A percentile compares a stretch with the other conserved stretches of the same genome.
phyloP scores from a whole-genome alignment of 1,140 invertebrate genomes.

The Zaprionus lachaisei region DNA sequence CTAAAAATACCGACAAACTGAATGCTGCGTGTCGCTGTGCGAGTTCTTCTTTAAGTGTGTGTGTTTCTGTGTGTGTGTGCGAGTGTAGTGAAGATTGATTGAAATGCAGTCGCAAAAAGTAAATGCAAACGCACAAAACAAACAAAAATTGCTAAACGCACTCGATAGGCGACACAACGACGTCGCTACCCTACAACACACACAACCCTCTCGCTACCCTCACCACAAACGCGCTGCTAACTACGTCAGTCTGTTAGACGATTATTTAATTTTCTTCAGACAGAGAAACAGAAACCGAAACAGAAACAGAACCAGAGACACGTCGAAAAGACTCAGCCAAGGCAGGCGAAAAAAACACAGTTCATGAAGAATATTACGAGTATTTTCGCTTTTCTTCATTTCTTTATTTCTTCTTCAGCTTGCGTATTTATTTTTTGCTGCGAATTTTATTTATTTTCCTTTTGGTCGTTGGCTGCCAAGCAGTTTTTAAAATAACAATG shows the following conservation, averaged over 20 bases:
- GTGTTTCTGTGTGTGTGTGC: constrained; percentile 14
- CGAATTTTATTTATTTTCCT: constrained; percentile 60
- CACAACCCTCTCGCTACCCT: background rate
- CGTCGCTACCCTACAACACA: constrained; percentile 10
- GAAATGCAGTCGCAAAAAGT: constrained; percentile 64
- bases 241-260: constrained; percentile 73
- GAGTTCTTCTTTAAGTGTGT: constrained; percentile 12
- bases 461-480: constrained; percentile 63
- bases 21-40: constrained; percentile 68
- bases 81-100: constrained; percentile 71
- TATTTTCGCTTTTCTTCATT: constrained; percentile 45
- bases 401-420: constrained; percentile 30
- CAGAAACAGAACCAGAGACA: constrained; percentile 32
- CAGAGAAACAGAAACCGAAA: constrained; percentile 25
- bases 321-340: constrained; percentile 44
- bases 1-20: constrained; percentile 81
- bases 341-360: constrained; percentile 53
- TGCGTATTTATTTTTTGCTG: constrained; percentile 26
- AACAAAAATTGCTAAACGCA: constrained; percentile 55
- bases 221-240: constrained; percentile 10
- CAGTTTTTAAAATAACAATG: constrained; percentile 82
- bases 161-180: constrained; percentile 38
- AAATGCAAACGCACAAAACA: constrained; percentile 53
- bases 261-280: constrained; percentile 73
- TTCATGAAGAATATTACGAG: constrained; percentile 75